Evolutionary conservation across 1,140 invertebrate genomes (phyloP).

Genomic region (Brachionus koreanus): DNA sequence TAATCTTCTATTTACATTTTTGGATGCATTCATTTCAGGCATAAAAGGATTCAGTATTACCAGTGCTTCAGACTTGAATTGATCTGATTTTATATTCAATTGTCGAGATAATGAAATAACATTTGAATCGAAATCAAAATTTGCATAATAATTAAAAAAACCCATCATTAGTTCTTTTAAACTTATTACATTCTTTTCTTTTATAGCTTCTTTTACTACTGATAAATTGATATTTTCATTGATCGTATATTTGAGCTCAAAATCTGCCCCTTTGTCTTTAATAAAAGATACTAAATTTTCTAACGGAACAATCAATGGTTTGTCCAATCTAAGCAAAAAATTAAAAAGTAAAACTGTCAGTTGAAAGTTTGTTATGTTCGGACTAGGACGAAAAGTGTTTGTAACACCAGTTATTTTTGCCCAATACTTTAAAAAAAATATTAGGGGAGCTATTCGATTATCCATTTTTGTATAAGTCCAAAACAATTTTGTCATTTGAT

Average conservation of each 20-base stretch:
- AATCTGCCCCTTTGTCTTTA: not conserved
- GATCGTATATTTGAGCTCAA: not conserved
- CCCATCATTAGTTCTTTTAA: not conserved
- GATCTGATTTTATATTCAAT: not conserved
- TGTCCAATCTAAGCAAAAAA: conserved; percentile 39
- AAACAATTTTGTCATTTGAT: conserved; percentile 38
- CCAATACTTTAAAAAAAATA: conserved; percentile 43
- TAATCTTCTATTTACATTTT: conserved; percentile 25
- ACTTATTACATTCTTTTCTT: not conserved
- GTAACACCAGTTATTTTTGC: conserved; percentile 4
- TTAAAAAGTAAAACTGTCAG: conserved; percentile 3
- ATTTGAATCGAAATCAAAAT: conserved; percentile 40
- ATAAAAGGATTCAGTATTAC: conserved; percentile 33
- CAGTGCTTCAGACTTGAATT: not conserved
- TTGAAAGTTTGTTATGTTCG: conserved; percentile 42
- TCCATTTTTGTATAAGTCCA: conserved; percentile 37
- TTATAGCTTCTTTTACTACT: not conserved
- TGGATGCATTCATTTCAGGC: conserved; percentile 24
- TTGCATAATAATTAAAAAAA: conserved; percentile 35
- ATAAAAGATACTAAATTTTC: not conserved
- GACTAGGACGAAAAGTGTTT: not conserved
- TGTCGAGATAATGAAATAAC: not conserved
- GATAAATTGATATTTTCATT: not conserved
- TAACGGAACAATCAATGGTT: conserved; percentile 15
- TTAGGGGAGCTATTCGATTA: conserved; percentile 6